Conservation (phyloP, 2,113 vertebrate genomes). For the Tyto alba region DNA sequence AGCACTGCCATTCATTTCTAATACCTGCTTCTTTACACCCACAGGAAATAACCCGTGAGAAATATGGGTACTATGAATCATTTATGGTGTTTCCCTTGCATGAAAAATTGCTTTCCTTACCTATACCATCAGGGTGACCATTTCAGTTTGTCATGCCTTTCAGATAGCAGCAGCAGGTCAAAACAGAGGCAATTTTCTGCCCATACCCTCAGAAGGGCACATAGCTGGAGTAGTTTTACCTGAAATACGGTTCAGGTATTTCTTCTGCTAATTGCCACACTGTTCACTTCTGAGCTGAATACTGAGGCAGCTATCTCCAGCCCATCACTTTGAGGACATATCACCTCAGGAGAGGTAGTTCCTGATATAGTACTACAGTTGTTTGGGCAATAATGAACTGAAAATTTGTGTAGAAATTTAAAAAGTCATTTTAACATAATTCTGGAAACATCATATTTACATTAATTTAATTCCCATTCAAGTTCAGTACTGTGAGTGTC, state of each 20-base stretch:
- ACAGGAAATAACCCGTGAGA: slow-evolving; percentile 65
- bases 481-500: not conserved
- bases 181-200: not conserved
- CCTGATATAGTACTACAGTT: not conserved
- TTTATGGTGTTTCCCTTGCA: slow-evolving; percentile 48
- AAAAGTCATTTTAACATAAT: slow-evolving; percentile 20
- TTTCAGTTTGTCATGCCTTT: slow-evolving; percentile 47
- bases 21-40: slow-evolving; percentile 45
- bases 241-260: not conserved
- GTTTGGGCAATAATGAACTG: slow-evolving; percentile 1
- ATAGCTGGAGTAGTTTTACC: not conserved
- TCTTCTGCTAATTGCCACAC: not conserved
- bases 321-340: not conserved
- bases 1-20: slow-evolving; percentile 62
- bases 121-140: slow-evolving; percentile 21
- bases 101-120: slow-evolving; percentile 57
- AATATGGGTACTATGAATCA: slow-evolving; percentile 48
- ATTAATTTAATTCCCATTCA: slow-evolving; percentile 12
- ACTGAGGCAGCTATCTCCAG: not conserved
- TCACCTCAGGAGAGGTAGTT: not conserved
- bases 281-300: not conserved
- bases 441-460: slow-evolving; percentile 10
- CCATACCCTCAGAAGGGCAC: not conserved
- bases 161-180: slow-evolving; percentile 9
- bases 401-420: not conserved